A percentile compares a stretch with the other conserved stretches of the same genome.
These are phyloP conservation scores for Ostrea denselamellosa DNA, from an alignment of 1,140 invertebrate genomes.

Conservation along the genomic window DNA sequence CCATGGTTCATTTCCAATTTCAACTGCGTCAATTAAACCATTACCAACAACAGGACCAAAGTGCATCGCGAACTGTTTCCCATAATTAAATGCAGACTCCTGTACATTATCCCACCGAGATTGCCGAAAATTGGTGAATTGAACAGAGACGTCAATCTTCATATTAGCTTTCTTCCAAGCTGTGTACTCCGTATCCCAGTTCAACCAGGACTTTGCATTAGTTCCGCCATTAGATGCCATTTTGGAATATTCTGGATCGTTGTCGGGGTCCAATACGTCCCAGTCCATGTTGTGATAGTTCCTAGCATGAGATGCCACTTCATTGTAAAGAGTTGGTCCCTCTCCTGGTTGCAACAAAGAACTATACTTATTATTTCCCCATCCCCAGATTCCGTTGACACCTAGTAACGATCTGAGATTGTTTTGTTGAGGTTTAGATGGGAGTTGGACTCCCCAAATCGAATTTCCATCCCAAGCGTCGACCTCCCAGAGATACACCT, in stretches of 20 bases:
- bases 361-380: conserved; percentile 64
- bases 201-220: conserved; percentile 63
- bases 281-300: conserved; percentile 69
- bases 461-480: conserved; percentile 63
- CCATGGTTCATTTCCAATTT: conserved; percentile 71
- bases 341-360: conserved; percentile 36
- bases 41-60: conserved; percentile 65
- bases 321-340: conserved; percentile 62
- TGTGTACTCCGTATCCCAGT: conserved; percentile 68
- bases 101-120: conserved; percentile 59
- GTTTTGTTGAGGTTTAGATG: conserved; percentile 48
- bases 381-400: conserved; percentile 71
- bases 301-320: conserved; percentile 62
- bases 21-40: conserved; percentile 61
- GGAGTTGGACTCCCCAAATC: conserved; percentile 54
- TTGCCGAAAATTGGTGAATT: conserved; percentile 62
- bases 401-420: conserved; percentile 61
- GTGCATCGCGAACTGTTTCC: conserved; percentile 61
- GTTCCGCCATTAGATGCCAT: conserved; percentile 65
- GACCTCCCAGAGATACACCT: conserved; percentile 65
- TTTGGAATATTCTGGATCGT: conserved; percentile 57
- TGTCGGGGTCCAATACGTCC: conserved; percentile 63
- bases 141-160: conserved; percentile 61
- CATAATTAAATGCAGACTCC: conserved; percentile 58
- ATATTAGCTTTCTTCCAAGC: conserved; percentile 60